These are phyloP conservation scores for Drosophila antonietae DNA, from an alignment of 2,888 invertebrate species.

Conservation along the genomic window DNA sequence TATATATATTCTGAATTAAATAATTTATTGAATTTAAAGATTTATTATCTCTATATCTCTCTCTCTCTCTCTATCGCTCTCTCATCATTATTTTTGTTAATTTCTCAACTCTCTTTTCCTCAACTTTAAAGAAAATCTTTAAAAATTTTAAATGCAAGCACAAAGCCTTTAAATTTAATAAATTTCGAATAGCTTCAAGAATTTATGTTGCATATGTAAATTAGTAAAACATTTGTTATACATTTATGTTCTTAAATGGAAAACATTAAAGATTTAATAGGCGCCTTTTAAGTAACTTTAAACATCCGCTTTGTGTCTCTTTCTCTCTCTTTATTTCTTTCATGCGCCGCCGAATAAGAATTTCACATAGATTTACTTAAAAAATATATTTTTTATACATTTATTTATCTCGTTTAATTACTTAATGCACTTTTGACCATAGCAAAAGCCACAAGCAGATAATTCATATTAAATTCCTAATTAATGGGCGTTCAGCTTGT, in stretches of 20 bases:
- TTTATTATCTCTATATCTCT: too few species aligned
- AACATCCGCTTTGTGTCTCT: background rate
- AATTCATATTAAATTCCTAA: slow-evolving; percentile 47
- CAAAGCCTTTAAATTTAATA: background rate
- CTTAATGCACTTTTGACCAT: slow-evolving; percentile 40
- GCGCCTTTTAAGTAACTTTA: background rate
- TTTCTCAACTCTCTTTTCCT: too few species aligned
- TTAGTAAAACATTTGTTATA: background rate
- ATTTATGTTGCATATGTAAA: background rate
- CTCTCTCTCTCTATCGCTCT: too few species aligned
- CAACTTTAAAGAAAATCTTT: background rate
- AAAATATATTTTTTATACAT: background rate
- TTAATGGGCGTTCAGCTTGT: slow-evolving; percentile 65
- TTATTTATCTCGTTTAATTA: slow-evolving; percentile 18
- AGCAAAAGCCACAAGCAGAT: slow-evolving; percentile 23
- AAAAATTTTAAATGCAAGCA: background rate
- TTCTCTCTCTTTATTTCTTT: background rate
- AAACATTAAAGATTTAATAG: background rate
- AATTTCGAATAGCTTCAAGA: background rate
- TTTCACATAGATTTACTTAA: background rate
- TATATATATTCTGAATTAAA: too few species aligned
- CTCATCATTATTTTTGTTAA: too few species aligned
- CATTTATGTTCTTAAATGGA: background rate
- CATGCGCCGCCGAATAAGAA: slow-evolving; percentile 7
- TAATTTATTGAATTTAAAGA: too few species aligned